phyloP scores from a whole-genome alignment of 1,140 invertebrate species.

The Zaprionus ornatus region DNA sequence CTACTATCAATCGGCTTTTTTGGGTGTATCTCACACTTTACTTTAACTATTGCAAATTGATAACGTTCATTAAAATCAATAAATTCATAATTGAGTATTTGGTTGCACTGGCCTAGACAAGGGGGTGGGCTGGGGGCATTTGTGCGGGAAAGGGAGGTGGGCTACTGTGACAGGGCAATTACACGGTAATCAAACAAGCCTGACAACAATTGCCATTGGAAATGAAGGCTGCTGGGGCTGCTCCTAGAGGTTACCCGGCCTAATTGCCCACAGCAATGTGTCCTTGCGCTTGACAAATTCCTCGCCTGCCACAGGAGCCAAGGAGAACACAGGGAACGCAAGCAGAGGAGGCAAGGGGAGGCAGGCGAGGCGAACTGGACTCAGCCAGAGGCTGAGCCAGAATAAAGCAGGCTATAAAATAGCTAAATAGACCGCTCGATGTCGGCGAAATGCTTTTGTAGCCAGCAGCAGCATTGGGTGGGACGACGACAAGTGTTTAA shows the following conservation, averaged over 20 bases:
- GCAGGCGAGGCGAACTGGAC: no score
- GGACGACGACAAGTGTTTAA: constrained; percentile 79
- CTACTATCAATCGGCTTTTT: neutral
- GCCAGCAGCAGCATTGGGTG: constrained; percentile 55
- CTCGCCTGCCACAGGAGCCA: constrained; percentile 35
- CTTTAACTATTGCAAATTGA: constrained; percentile 59
- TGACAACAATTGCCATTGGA: constrained; percentile 80
- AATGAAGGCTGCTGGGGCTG: constrained; percentile 20
- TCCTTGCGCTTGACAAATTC: constrained; percentile 81
- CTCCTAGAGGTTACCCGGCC: constrained; percentile 22
- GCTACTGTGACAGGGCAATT: constrained; percentile 53
- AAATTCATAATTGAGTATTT: constrained; percentile 76
- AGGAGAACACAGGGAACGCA: constrained; percentile 13
- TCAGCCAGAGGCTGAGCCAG: neutral
- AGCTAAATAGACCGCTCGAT: constrained; percentile 46
- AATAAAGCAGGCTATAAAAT: constrained; percentile 28
- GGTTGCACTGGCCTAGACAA: neutral
- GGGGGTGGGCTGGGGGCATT: neutral
- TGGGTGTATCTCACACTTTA: constrained; percentile 13
- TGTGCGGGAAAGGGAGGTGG: neutral
- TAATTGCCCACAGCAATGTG: constrained; percentile 75
- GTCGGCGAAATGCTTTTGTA: constrained; percentile 72
- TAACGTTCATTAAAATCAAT: constrained; percentile 80
- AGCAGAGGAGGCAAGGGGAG: neutral
- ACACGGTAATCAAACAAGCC: constrained; percentile 78